Evolutionary conservation across 2,888 invertebrate species (phyloP), one percentile per base, ranked within the genome.

Genomic region (Sinopyrophorus schimmeli): DNA sequence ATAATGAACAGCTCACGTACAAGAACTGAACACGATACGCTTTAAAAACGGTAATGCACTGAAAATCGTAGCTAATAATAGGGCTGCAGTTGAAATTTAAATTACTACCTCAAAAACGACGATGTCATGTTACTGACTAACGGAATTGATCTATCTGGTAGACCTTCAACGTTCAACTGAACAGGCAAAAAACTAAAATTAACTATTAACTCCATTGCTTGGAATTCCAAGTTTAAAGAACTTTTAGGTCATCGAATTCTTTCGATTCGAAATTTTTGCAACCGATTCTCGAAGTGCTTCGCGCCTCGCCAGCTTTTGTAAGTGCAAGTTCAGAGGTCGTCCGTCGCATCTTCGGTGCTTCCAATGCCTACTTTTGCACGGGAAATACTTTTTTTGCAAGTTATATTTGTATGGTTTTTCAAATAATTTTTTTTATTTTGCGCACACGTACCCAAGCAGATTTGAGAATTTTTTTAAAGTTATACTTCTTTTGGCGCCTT

Each of bases 21-120:
- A 18, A 30, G 12, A 48, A 24, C 42, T 28, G 30, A 42, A 38
- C 28, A 37, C 42, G 48, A 42, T 24, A 48, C 48, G 48, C 42
- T 48, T 47, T 43, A 38, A 28, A 43, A 39, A 37, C 49, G 43
- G 49, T 32, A 49, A 49, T 43, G 49, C 49, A 49, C 49, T 41
- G 30, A 43, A 49, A 43, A 49, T 48, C 24, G 37, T 42, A 15
- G 14, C 38, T 40, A 50, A 50, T 50, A 39, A 50, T 15, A 50
- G 49, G 49, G 43, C 39, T 43, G 30, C 12, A 28, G 20, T 20
- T 44, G 37, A 49, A 44, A 44, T 44, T 44, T 44, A 50, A 50
- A 50, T 50, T 50, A 35, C 38, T 20, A 20, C 16, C 14, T 47
- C 21, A 15, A 27, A 17, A 32, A n/a, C 6, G 10, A 20, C 17